phyloP scores from a whole-genome alignment of 2,888 invertebrate genomes.

The Eulithis testata region DNA sequence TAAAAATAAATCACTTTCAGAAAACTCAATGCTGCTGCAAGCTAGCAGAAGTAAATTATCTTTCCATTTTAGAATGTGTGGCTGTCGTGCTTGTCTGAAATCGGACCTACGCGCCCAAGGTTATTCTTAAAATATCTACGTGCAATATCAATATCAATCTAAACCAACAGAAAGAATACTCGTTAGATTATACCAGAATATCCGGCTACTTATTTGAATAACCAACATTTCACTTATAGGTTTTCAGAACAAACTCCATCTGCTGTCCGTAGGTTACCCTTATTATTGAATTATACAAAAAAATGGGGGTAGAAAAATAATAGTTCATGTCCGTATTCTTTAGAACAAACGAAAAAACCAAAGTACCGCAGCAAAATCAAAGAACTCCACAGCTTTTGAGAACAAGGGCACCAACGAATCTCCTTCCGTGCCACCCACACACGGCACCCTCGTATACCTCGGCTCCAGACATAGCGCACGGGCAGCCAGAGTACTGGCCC shows the following conservation, averaged over 20 bases:
- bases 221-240: too few species aligned
- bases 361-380: conserved; percentile 71
- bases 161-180: neutral
- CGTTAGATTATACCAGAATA: conserved; percentile 2
- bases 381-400: conserved; percentile 74
- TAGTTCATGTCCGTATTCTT: too few species aligned
- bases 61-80: conserved; percentile 1
- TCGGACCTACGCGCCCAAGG: conserved; percentile 14
- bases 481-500: conserved; percentile 75
- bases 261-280: too few species aligned
- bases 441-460: conserved; percentile 70
- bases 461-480: conserved; percentile 72
- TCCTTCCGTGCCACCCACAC: conserved; percentile 76
- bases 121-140: conserved; percentile 16
- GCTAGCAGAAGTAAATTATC: neutral
- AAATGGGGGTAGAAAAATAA: too few species aligned
- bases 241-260: too few species aligned
- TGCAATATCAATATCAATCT: conserved; percentile 15
- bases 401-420: conserved; percentile 72
- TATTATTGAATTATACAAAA: too few species aligned
- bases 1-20: neutral
- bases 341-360: neutral
- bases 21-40: neutral
- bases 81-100: conserved; percentile 17
- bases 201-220: too few species aligned